These are phyloP conservation scores for Montipora capitata DNA, from an alignment of 92 coral and sea anemone genomes.

Conservation along the genomic window DNA sequence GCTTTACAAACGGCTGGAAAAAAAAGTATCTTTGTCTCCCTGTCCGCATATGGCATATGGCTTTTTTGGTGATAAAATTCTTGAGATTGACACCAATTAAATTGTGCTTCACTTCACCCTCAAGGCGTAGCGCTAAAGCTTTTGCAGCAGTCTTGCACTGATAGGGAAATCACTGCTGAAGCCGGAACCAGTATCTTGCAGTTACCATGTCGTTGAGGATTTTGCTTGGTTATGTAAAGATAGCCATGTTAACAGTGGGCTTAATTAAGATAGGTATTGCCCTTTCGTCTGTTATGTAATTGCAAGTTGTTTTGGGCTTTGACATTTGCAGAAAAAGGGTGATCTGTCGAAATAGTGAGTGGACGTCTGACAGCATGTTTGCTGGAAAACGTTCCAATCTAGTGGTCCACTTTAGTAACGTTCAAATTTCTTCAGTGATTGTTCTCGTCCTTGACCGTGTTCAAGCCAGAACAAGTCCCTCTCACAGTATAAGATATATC, in stretches of 20 bases:
- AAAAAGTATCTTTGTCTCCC: not conserved
- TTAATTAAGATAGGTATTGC: no score
- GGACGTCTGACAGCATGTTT: no score
- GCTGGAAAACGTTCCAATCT: no score
- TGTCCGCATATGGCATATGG: slow-evolving; percentile 38
- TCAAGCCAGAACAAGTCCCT: not conserved
- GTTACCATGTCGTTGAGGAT: slow-evolving; percentile 1
- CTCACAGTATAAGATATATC: slow-evolving; percentile 22
- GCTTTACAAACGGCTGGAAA: slow-evolving; percentile 30
- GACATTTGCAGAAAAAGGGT: not conserved
- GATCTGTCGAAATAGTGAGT: not conserved
- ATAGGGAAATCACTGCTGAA: no score
- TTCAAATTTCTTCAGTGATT: not conserved
- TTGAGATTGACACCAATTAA: not conserved
- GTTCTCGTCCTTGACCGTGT: not conserved
- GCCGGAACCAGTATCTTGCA: not conserved
- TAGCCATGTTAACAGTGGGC: no score
- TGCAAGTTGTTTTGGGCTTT: no score
- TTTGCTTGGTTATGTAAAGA: not conserved
- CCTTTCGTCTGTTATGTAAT: no score
- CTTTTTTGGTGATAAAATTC: not conserved
- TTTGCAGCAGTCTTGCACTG: not conserved
- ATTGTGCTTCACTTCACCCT: not conserved
- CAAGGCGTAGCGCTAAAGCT: not conserved
- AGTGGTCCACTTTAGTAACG: no score